Conservation (phyloP, 2,113 vertebrate species). For the Ceyx cyanopectus region DNA sequence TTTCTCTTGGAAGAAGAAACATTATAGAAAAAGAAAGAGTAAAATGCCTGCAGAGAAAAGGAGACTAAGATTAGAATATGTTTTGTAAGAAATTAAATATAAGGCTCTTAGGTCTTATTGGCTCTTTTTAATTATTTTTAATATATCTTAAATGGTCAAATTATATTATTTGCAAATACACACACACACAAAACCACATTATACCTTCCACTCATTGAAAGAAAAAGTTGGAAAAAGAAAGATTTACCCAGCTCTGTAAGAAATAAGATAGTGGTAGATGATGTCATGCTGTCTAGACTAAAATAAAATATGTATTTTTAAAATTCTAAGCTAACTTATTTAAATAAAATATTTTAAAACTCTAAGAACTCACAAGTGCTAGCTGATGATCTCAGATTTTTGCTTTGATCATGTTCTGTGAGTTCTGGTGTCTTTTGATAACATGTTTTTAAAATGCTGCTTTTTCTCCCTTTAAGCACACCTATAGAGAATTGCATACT, state of each 20-base stretch:
- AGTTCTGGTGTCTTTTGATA: slow-evolving; percentile 17
- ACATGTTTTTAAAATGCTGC: not conserved
- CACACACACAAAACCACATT: not conserved
- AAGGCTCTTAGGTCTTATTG: not conserved
- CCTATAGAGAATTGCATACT: not conserved
- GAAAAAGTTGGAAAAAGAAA: not conserved
- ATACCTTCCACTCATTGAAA: not conserved
- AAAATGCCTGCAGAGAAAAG: slow-evolving; percentile 3
- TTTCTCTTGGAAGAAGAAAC: not conserved
- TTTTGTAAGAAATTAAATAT: not conserved
- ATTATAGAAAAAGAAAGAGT: not conserved
- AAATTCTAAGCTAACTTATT: not conserved
- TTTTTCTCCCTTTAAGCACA: not conserved
- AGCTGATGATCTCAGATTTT: slow-evolving; percentile 6
- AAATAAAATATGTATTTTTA: not conserved
- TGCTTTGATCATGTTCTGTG: slow-evolving; percentile 29
- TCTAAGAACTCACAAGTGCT: not conserved
- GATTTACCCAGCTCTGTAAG: not conserved
- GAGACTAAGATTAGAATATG: not conserved
- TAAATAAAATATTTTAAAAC: slow-evolving; percentile 38
- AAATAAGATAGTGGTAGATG: not conserved
- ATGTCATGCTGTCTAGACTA: slow-evolving; percentile 32
- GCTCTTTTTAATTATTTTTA: not conserved
- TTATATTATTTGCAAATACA: not conserved
- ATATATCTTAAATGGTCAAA: not conserved